A percentile compares a stretch with the other conserved stretches of the same genome.
Conservation (phyloP, 2,888 invertebrate genomes). For the Zhuqinia jingwanae region DNA sequence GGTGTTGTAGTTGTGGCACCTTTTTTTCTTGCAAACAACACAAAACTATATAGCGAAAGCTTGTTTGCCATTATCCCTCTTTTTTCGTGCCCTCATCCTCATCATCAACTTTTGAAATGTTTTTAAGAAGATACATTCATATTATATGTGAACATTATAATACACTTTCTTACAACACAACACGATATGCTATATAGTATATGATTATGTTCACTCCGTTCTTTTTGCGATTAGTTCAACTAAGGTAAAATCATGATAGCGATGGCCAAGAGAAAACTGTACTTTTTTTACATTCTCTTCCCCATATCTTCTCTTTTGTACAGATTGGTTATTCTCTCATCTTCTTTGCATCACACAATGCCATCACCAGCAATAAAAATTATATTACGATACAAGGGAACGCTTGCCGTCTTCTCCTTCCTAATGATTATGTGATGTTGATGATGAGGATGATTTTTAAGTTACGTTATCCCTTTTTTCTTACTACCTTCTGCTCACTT, state of each 20-base stretch:
- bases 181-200: neutral
- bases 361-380: neutral
- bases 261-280: conserved; percentile 19
- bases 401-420: neutral
- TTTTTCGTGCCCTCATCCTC: neutral
- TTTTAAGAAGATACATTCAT: neutral
- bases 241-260: neutral
- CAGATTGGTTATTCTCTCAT: neutral
- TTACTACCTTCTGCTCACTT: neutral
- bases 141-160: neutral
- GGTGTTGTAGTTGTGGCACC: neutral
- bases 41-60: neutral
- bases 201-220: neutral
- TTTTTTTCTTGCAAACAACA: neutral
- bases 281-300: conserved; percentile 25
- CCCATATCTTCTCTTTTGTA: conserved; percentile 8
- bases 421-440: neutral
- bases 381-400: neutral
- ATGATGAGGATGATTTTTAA: conserved; percentile 12
- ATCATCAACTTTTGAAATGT: neutral
- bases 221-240: neutral
- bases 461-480: neutral
- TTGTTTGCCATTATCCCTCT: neutral
- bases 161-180: neutral
- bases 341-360: conserved; percentile 1